Evolutionary conservation across 1,140 invertebrate genomes (phyloP), one percentile per base, ranked within the genome.

Genomic region (Drosophila kepulauana): DNA sequence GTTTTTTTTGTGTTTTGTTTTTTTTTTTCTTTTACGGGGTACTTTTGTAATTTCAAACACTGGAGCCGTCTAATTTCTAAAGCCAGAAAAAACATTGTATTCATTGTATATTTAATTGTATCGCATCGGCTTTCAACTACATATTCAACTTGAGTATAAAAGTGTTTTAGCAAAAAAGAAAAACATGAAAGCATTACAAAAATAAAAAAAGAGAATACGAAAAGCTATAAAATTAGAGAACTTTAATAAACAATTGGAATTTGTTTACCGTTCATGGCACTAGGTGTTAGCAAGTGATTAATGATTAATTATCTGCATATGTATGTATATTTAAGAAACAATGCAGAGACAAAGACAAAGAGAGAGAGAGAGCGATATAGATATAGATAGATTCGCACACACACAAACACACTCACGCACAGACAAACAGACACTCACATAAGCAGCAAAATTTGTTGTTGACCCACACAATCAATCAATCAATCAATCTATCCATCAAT

Each of bases 241-340:
- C 66, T 72, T 71, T 66, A 62, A 82, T 82, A 82, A 72, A 84
- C 49, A 72, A 45, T 75, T 11, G 35, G 51, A 54, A 65, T 57
- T 45, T 46, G 46, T 69, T 65, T 51, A 58, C 28, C 62, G 59
- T 68, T 78, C 65, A 74, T 85, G 82, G 75, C 82, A 85, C 82
- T 86, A 85, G 49, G 20, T 62, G 20, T 69, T 33, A 56, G 7
- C 54, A 74, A 56, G 38, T 48, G 65, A 28, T 46, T 59, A 4
- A 30, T 33, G 25, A 43, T 43, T 56, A 69, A 43, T 73, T 45
- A 76, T 41, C 25, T 45, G 46, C 52, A 63, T 52, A 62, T 43
- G 20, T 25, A 57, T 49, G 20, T 25, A 57, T 49, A 15, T 52
- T 45, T 35, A 35, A 35, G 38, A 68, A 58, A 52, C 13, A 8